phyloP scores from a whole-genome alignment of 2,888 invertebrate species.

The Cerastis leucographa region DNA sequence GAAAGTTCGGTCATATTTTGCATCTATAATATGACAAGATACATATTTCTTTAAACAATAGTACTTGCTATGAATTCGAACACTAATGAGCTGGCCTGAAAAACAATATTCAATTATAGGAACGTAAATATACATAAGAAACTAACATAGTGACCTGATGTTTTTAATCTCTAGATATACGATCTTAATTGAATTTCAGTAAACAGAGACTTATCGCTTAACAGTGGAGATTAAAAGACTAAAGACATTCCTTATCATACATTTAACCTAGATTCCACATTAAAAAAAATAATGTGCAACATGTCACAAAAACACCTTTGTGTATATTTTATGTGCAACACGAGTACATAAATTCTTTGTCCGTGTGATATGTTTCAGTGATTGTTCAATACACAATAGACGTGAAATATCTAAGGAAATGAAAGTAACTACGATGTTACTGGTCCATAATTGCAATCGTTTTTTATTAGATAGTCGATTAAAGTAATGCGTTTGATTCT shows the following conservation, averaged over 20 bases:
- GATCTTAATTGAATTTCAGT: conserved; percentile 26
- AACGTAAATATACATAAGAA: not conserved
- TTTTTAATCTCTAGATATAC: conserved; percentile 15
- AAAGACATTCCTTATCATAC: conserved; percentile 15
- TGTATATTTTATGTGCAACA: conserved; percentile 1
- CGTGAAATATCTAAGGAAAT: conserved; percentile 46
- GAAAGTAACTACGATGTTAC: conserved; percentile 50
- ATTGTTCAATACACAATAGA: conserved; percentile 53
- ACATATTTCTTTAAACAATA: not conserved
- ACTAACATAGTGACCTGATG: conserved; percentile 2
- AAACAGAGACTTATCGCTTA: conserved; percentile 13
- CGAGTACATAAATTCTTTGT: conserved; percentile 19
- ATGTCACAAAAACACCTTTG: conserved; percentile 12
- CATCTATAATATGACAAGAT: not conserved
- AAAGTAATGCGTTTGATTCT: conserved; percentile 22
- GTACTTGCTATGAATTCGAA: not conserved
- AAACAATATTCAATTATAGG: not conserved
- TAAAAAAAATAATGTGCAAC: conserved; percentile 7
- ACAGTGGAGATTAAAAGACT: conserved; percentile 15
- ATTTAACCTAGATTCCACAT: conserved; percentile 14
- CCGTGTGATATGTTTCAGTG: conserved; percentile 27
- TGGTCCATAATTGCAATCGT: conserved; percentile 42
- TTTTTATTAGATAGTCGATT: conserved; percentile 27
- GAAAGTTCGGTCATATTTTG: not conserved
- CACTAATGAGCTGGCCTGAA: not conserved